phyloP scores from a whole-genome alignment of 2,888 invertebrate species.

The Heliconius erato region DNA sequence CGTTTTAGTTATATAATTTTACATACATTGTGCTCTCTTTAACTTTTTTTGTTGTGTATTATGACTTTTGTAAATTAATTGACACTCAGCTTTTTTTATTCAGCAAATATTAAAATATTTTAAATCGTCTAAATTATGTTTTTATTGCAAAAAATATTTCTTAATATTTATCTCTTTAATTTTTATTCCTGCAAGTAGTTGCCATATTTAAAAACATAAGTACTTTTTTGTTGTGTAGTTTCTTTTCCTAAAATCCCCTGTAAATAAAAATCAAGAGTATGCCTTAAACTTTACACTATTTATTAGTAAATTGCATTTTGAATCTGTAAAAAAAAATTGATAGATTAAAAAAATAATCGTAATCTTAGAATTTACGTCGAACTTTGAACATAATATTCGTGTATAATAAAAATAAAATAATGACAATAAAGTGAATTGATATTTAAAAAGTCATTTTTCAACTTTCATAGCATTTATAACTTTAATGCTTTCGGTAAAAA shows the following conservation, averaged over 20 bases:
- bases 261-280: slow-evolving; percentile 29
- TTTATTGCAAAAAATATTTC: not conserved
- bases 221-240: not conserved
- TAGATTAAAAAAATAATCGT: slow-evolving; percentile 20
- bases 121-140: not conserved
- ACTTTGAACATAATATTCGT: slow-evolving; percentile 1
- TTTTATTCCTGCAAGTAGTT: not conserved
- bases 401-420: slow-evolving; percentile 27
- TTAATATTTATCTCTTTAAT: not conserved
- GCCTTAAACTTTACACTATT: slow-evolving; percentile 25
- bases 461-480: slow-evolving; percentile 17
- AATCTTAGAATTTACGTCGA: slow-evolving; percentile 19
- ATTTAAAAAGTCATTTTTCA: slow-evolving; percentile 28
- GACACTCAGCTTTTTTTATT: not conserved
- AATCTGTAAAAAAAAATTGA: slow-evolving; percentile 1
- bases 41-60: slow-evolving; percentile 2
- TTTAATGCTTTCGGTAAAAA: slow-evolving; percentile 1
- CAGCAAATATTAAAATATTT: not conserved
- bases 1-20: not conserved
- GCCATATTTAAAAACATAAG: slow-evolving; percentile 1
- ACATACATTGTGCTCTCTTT: slow-evolving; percentile 10
- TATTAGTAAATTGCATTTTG: slow-evolving; percentile 19
- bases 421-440: slow-evolving; percentile 50
- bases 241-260: not conserved
- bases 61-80: not conserved